Evolutionary conservation across 2,113 vertebrate species (phyloP).

Genomic region (Anguilla rostrata): DNA sequence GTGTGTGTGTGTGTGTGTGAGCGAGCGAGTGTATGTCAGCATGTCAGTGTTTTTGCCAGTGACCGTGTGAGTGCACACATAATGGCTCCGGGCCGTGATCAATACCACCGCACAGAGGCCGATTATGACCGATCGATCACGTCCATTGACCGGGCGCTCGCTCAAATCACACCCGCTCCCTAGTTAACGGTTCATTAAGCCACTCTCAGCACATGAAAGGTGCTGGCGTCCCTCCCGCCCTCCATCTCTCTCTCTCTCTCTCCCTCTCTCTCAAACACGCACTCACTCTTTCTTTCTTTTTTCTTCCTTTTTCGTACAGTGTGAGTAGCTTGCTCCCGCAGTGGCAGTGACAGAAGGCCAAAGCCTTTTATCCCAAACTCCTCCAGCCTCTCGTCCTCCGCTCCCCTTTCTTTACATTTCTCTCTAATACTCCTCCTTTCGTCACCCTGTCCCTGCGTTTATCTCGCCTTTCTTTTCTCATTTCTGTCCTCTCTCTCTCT

Average conservation of each 20-base stretch:
- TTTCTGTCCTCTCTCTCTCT: not conserved
- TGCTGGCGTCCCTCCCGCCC: not conserved
- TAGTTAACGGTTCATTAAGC: constrained; percentile 26
- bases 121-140: constrained; percentile 37
- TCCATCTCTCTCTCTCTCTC: not conserved
- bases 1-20: not conserved
- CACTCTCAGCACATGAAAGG: not conserved
- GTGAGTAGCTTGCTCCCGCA: no score
- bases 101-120: constrained; percentile 21
- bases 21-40: constrained; percentile 2
- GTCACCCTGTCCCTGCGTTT: not conserved
- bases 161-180: constrained; percentile 29
- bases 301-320: no score
- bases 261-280: not conserved
- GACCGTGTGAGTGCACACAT: not conserved
- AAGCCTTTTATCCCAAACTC: no score
- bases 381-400: not conserved
- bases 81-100: constrained; percentile 10
- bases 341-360: no score
- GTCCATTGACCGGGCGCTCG: constrained; percentile 19
- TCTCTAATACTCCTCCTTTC: not conserved
- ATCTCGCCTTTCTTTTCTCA: not conserved
- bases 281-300: no score
- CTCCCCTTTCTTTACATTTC: not conserved
- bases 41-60: not conserved